Percentiles rank a stretch among this genome's conserved stretches.
Conservation (phyloP, 2,797 vertebrate genomes). For the Darevskia mixta region DNA sequence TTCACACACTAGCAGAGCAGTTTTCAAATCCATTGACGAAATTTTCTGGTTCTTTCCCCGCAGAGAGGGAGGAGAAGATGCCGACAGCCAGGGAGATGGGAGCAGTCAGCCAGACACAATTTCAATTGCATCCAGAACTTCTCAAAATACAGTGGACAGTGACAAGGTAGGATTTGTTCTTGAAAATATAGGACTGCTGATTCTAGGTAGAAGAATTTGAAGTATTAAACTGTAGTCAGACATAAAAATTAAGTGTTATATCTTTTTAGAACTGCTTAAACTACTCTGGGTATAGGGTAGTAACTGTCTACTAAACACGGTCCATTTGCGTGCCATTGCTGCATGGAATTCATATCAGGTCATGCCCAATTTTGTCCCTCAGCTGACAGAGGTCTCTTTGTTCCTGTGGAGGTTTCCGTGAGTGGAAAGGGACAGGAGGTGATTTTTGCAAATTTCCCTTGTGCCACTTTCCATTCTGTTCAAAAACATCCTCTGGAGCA, state of each 20-base stretch:
- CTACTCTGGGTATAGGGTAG: constrained; percentile 1
- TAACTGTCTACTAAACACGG: constrained; percentile 22
- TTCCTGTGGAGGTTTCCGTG: background rate
- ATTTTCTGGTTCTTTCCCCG: constrained; percentile 42
- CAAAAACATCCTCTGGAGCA: background rate
- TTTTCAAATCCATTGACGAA: constrained; percentile 41
- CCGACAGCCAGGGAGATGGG: constrained; percentile 96
- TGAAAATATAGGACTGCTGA: constrained; percentile 30
- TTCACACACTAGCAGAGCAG: constrained; percentile 34
- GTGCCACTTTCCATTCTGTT: background rate
- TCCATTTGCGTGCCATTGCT: constrained; percentile 10
- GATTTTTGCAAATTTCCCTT: background rate
- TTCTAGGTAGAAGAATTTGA: background rate
- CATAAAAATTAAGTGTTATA: background rate
- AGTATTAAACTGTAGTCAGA: constrained; percentile 19
- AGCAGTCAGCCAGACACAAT: constrained; percentile 97
- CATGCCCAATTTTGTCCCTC: too few species aligned
- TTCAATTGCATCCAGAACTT: constrained; percentile 96
- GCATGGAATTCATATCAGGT: constrained; percentile 28
- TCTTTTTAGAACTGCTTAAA: background rate
- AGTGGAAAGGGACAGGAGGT: background rate
- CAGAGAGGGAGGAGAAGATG: constrained; percentile 93
- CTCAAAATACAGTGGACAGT: constrained; percentile 98
- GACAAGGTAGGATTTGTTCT: constrained; percentile 90
- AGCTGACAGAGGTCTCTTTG: too few species aligned